A percentile compares a stretch with the other conserved stretches of the same genome.
phyloP scores from a whole-genome alignment of 2,113 vertebrate species.

The Spilogale gracilis region DNA sequence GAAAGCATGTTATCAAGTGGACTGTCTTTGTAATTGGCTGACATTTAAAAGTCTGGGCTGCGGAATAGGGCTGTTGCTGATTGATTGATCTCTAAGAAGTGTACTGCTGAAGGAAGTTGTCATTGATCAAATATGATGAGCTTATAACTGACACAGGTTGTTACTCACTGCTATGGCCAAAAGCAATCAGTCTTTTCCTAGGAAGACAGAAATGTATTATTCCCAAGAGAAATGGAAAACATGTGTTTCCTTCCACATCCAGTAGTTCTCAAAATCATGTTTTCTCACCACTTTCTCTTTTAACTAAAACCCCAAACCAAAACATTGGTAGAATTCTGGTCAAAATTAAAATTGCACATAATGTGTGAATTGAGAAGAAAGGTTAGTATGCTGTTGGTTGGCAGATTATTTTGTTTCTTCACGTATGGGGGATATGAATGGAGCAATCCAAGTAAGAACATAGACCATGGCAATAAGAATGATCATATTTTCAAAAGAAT shows the following conservation, averaged over 20 bases:
- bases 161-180: background rate
- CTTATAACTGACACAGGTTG: background rate
- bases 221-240: background rate
- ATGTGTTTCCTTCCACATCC: background rate
- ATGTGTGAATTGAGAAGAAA: background rate
- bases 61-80: background rate
- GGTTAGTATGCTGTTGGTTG: background rate
- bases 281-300: background rate
- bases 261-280: background rate
- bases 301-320: background rate
- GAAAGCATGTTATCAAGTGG: background rate
- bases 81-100: slow-evolving; percentile 7
- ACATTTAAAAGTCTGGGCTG: background rate
- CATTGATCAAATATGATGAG: slow-evolving; percentile 30
- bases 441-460: background rate
- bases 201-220: background rate
- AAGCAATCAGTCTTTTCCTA: background rate
- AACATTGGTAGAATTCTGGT: background rate
- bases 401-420: background rate
- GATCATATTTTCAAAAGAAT: background rate
- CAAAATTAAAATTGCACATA: background rate
- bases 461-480: background rate
- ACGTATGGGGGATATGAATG: background rate
- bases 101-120: background rate
- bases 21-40: background rate